Percentiles rank a stretch among this genome's conserved stretches.
Evolutionary conservation across 1,140 invertebrate species (phyloP).

Genomic region (Proales similis): DNA sequence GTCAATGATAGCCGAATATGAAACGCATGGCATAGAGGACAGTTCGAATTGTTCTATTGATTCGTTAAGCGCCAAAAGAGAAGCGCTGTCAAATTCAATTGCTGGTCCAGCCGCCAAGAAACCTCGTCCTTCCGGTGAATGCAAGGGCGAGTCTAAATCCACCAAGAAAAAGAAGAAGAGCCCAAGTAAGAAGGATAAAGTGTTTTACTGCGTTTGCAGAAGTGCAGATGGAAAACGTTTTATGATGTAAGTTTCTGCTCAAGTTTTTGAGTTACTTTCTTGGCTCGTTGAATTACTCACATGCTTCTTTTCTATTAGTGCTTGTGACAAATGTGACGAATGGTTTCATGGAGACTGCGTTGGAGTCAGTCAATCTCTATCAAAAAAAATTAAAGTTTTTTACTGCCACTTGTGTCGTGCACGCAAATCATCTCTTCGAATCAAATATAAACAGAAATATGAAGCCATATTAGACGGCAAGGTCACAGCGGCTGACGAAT

Average conservation of each 20-base stretch:
- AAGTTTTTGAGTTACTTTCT: not conserved
- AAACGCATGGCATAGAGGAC: conserved; percentile 3
- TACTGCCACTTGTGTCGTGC: conserved; percentile 66
- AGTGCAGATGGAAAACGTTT: conserved; percentile 83
- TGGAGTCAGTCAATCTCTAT: conserved; percentile 81
- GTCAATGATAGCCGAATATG: conserved; percentile 31
- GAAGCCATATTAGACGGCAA: conserved; percentile 37
- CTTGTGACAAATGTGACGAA: conserved; percentile 91
- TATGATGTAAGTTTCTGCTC: conserved; percentile 74
- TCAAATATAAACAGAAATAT: conserved; percentile 58
- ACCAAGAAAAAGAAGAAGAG: not conserved
- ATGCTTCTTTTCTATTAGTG: conserved; percentile 57
- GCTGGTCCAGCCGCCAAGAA: not conserved
- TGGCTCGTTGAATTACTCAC: not conserved
- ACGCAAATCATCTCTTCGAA: conserved; percentile 71
- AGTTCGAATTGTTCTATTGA: not conserved
- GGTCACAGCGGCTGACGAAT: conserved; percentile 37
- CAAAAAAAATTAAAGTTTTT: conserved; percentile 84
- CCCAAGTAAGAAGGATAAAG: conserved; percentile 43
- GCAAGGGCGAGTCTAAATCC: not conserved
- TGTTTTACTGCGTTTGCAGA: conserved; percentile 87
- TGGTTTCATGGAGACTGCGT: conserved; percentile 98
- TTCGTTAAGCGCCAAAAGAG: not conserved
- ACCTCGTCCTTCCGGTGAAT: not conserved
- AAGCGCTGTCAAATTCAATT: not conserved